Percentiles rank a stretch among this genome's conserved stretches.
Conservation (phyloP, 2,888 invertebrate species). For the Xanthorhoe spadicearia region DNA sequence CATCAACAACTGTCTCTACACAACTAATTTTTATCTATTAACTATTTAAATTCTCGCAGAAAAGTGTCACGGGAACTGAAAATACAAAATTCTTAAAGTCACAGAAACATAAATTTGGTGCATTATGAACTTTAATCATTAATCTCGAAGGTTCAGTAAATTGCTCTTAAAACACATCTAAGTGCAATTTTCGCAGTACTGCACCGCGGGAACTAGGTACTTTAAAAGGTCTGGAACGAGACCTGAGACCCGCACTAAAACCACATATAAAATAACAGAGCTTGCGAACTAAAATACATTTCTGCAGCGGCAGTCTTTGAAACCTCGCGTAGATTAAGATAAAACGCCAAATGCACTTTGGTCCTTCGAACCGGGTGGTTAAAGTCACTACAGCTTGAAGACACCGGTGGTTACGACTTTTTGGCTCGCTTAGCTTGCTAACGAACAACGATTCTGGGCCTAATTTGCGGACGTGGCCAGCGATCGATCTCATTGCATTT, state of each 20-base stretch:
- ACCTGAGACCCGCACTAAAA: constrained; percentile 46
- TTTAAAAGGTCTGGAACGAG: constrained; percentile 41
- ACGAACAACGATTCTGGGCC: constrained; percentile 82
- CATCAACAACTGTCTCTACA: no score
- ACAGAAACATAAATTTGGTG: no score
- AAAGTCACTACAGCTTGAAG: constrained; percentile 42
- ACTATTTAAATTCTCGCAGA: no score
- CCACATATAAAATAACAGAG: constrained; percentile 38
- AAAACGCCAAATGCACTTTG: constrained; percentile 39
- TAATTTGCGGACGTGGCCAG: constrained; percentile 83
- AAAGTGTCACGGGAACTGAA: no score
- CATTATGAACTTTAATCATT: no score
- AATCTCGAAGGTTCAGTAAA: not conserved
- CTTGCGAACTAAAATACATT: constrained; percentile 73
- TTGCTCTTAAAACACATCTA: constrained; percentile 14
- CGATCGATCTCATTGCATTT: constrained; percentile 84
- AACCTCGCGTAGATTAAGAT: constrained; percentile 67
- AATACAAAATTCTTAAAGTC: no score
- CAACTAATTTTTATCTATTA: no score
- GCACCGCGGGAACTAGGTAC: constrained; percentile 44
- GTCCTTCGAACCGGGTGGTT: constrained; percentile 35
- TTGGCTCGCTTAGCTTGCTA: constrained; percentile 53
- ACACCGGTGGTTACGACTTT: constrained; percentile 55
- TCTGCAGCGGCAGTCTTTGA: constrained; percentile 75
- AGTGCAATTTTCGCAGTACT: constrained; percentile 67